A percentile compares a stretch with the other conserved stretches of the same genome.
Evolutionary conservation across 2,888 invertebrate species (phyloP).

Genomic region (Melieria omissa): DNA sequence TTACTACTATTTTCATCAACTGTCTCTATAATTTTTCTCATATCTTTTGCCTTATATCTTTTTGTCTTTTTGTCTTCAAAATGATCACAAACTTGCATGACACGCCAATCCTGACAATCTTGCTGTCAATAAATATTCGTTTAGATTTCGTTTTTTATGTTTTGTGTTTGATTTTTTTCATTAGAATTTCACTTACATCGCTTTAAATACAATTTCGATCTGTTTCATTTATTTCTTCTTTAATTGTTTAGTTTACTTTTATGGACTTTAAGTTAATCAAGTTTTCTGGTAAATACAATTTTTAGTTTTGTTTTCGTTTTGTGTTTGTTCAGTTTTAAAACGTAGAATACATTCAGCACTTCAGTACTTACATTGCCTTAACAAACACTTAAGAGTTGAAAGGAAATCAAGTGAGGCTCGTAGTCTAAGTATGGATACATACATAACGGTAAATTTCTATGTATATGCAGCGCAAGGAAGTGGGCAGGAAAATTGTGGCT

Average conservation of each 20-base stretch:
- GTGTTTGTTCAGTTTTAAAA: no score
- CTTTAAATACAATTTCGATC: constrained; percentile 12
- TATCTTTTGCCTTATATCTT: constrained; percentile 13
- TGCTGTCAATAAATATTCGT: neutral
- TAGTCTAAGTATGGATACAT: no score
- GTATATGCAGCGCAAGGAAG: no score
- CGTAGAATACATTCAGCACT: no score
- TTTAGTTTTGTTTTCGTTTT: no score
- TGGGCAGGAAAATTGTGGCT: no score
- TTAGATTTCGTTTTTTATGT: constrained; percentile 8
- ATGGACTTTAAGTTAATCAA: neutral
- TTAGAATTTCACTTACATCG: neutral
- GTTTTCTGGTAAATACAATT: no score
- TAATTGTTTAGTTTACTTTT: neutral
- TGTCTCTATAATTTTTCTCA: constrained; percentile 24
- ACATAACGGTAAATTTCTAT: no score
- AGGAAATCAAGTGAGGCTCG: no score
- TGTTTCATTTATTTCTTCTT: constrained; percentile 1
- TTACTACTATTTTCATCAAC: constrained; percentile 32
- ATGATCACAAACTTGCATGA: constrained; percentile 31
- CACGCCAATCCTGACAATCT: neutral
- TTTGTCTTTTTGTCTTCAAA: constrained; percentile 22
- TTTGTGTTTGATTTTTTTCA: no score
- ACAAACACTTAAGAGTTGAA: no score
- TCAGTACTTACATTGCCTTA: no score